Evolutionary conservation across 37 sponge, comb jelly and placozoan genomes (phyloP).

Genomic region (Amphimedon queenslandica): DNA sequence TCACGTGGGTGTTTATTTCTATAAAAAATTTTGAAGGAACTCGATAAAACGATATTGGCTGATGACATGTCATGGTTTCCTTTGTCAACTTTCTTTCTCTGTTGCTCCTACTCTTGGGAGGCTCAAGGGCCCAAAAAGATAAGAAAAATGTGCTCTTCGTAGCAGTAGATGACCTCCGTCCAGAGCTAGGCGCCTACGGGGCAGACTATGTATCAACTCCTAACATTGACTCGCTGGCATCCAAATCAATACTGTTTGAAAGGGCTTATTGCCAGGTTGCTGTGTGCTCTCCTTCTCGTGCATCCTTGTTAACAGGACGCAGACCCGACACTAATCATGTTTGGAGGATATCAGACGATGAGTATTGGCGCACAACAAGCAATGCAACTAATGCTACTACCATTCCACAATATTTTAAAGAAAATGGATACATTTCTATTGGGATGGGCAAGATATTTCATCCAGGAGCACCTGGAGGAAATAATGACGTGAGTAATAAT

Average conservation of each 20-base stretch:
- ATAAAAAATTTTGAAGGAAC: too few species aligned
- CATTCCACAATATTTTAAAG: slow-evolving; percentile 53
- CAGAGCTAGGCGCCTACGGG: slow-evolving; percentile 32
- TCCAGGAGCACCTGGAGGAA: slow-evolving; percentile 34
- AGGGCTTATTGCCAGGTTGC: slow-evolving; percentile 34
- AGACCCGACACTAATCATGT: slow-evolving; percentile 28
- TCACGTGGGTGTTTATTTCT: too few species aligned
- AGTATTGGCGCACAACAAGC: slow-evolving; percentile 8
- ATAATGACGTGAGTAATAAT: slow-evolving; percentile 9
- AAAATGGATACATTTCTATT: slow-evolving; percentile 40
- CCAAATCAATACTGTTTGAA: slow-evolving; percentile 23
- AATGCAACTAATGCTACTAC: slow-evolving; percentile 22
- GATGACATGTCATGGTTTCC: too few species aligned
- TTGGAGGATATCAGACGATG: slow-evolving; percentile 9
- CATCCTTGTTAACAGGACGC: slow-evolving; percentile 23
- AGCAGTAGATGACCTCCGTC: slow-evolving; percentile 23
- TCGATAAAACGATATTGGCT: too few species aligned
- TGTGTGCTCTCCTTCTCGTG: slow-evolving; percentile 28
- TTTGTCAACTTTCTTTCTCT: not conserved
- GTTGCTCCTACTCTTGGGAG: not conserved
- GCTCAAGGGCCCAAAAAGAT: not conserved
- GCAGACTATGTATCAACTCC: not conserved
- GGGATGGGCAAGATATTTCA: slow-evolving; percentile 64
- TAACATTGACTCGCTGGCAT: slow-evolving; percentile 26
- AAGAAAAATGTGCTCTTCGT: slow-evolving; percentile 30